Evolutionary conservation across 1,140 invertebrate species (phyloP).

Genomic region (Melanaphis sacchari): DNA sequence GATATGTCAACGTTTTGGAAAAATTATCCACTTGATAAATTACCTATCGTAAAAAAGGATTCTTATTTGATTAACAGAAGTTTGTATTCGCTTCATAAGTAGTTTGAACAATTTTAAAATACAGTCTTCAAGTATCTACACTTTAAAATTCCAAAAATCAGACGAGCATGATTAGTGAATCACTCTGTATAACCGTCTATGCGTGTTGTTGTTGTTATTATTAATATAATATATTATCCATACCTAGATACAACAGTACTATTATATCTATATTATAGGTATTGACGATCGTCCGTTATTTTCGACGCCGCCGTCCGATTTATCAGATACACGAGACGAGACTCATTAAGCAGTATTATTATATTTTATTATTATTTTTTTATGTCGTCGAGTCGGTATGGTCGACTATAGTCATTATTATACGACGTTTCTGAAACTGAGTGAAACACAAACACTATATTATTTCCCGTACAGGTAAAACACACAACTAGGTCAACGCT

Average conservation of each 20-base stretch:
- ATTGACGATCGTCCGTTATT: constrained; percentile 2
- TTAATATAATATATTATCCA: neutral
- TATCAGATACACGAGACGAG: constrained; percentile 32
- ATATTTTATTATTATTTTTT: constrained; percentile 13
- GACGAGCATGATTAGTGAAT: no score
- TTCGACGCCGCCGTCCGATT: neutral
- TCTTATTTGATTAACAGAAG: no score
- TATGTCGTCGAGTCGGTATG: neutral
- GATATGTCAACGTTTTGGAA: no score
- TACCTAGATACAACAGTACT: neutral
- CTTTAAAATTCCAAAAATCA: no score
- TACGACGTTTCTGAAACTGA: neutral
- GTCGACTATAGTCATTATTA: neutral
- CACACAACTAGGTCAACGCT: constrained; percentile 38
- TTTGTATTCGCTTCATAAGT: no score
- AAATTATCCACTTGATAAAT: no score
- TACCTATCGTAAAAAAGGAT: no score
- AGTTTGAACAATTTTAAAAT: no score
- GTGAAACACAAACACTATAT: constrained; percentile 24
- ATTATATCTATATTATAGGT: neutral
- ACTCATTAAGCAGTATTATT: constrained; percentile 21
- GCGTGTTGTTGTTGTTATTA: neutral
- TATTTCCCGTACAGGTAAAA: neutral
- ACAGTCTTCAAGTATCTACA: no score
- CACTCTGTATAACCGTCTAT: no score